A percentile compares a stretch with the other conserved stretches of the same genome.
Evolutionary conservation across 2,888 invertebrate species (phyloP).

Genomic region (Pterostichus niger): DNA sequence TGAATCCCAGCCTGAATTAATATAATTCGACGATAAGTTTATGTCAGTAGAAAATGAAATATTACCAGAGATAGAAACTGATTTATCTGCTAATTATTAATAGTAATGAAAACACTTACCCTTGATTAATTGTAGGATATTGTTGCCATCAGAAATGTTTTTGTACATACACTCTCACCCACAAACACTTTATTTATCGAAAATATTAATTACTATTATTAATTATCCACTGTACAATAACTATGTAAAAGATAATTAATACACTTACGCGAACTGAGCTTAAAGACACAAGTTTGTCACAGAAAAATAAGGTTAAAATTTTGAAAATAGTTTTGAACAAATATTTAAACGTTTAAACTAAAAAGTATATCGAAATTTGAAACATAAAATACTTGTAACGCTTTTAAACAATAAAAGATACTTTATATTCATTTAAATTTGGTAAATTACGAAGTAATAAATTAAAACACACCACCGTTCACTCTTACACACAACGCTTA

Average conservation of each 20-base stretch:
- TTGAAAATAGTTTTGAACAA: too few relatives aligned
- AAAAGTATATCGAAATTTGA: too few relatives aligned
- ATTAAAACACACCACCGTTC: too few relatives aligned
- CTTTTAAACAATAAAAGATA: too few relatives aligned
- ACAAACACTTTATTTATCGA: conserved; percentile 6
- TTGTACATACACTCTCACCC: background rate
- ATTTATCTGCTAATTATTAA: conserved; percentile 25
- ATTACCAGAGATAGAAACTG: conserved; percentile 1
- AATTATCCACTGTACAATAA: background rate
- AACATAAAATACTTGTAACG: too few relatives aligned
- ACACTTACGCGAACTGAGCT: background rate
- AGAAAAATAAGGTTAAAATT: too few relatives aligned
- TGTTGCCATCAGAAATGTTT: conserved; percentile 2
- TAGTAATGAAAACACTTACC: conserved; percentile 12
- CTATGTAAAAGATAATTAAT: background rate
- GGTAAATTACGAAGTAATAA: too few relatives aligned
- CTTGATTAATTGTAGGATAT: background rate
- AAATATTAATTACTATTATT: conserved; percentile 5
- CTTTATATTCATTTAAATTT: too few relatives aligned
- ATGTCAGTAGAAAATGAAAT: conserved; percentile 2
- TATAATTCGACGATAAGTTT: conserved; percentile 23
- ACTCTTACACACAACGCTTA: too few relatives aligned
- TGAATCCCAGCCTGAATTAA: conserved; percentile 4
- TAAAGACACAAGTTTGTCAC: background rate
- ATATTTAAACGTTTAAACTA: too few relatives aligned